Percentiles rank a stretch among this genome's conserved stretches.
phyloP scores from a whole-genome alignment of 2,888 invertebrate species.

The Scaeva pyrastri region DNA sequence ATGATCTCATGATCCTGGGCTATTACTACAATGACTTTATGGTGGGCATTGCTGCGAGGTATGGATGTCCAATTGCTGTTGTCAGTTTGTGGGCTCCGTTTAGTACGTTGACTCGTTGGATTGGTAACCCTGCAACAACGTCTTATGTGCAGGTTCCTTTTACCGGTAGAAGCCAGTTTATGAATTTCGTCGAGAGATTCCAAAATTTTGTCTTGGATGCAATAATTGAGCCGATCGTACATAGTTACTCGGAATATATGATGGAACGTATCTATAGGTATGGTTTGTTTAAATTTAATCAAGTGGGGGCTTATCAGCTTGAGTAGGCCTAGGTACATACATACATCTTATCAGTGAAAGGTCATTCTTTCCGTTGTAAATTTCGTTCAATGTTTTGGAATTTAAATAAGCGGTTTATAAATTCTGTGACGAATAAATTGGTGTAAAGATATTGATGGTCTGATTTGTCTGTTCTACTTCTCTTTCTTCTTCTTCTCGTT shows the following conservation, averaged over 20 bases:
- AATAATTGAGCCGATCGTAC: not conserved
- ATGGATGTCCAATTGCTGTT: slow-evolving; percentile 76
- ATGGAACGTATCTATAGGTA: slow-evolving; percentile 49
- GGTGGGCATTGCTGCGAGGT: slow-evolving; percentile 77
- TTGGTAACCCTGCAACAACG: slow-evolving; percentile 73
- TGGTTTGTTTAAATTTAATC: too few species aligned
- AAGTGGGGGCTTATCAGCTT: too few species aligned
- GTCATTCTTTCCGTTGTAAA: too few species aligned
- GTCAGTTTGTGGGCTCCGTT: slow-evolving; percentile 60
- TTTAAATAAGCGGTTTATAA: too few species aligned
- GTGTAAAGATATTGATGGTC: too few species aligned
- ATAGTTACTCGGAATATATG: not conserved
- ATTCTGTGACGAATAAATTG: too few species aligned
- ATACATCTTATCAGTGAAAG: too few species aligned
- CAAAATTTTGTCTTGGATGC: slow-evolving; percentile 73
- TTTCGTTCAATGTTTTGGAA: too few species aligned
- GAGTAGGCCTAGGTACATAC: too few species aligned
- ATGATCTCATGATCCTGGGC: slow-evolving; percentile 65
- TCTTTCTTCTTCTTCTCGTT: too few species aligned
- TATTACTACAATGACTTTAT: slow-evolving; percentile 76
- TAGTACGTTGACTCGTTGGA: slow-evolving; percentile 36
- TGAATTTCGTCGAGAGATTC: slow-evolving; percentile 77
- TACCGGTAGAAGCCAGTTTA: slow-evolving; percentile 71
- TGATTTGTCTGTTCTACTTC: too few species aligned
- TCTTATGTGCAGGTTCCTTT: slow-evolving; percentile 69